Evolutionary conservation across 2,113 vertebrate species (phyloP).

Genomic region (Charina bottae): DNA sequence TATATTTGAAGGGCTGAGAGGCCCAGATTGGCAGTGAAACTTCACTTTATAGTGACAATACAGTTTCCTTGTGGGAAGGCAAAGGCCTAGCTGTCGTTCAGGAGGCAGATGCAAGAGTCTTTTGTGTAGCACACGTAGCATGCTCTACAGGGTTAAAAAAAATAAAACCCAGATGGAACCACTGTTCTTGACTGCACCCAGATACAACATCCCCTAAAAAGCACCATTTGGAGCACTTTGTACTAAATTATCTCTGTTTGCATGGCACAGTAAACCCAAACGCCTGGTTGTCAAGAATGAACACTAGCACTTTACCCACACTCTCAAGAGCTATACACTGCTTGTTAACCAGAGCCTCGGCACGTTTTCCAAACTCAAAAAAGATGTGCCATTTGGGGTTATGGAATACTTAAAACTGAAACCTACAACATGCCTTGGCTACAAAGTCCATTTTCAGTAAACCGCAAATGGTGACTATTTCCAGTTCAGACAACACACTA

Average conservation of each 20-base stretch:
- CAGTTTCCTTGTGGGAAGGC: background rate
- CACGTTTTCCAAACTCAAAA: background rate
- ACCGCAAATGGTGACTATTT: background rate
- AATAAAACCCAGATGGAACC: background rate
- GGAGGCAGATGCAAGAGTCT: background rate
- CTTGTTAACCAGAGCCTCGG: background rate
- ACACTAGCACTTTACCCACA: background rate
- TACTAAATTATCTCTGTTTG: background rate
- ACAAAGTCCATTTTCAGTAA: background rate
- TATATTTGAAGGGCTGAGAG: background rate
- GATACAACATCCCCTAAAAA: background rate
- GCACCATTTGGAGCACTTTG: background rate
- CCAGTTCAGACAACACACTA: background rate
- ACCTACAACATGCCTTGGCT: background rate
- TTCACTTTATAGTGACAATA: background rate
- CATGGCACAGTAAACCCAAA: background rate
- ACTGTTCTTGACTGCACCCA: too few relatives aligned
- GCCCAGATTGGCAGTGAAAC: constrained; percentile 22
- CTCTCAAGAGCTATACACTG: background rate
- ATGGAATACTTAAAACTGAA: background rate
- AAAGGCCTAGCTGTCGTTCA: background rate
- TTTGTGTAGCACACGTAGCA: background rate
- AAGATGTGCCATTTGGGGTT: background rate
- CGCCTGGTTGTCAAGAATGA: background rate
- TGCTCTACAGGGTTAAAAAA: background rate